These are phyloP conservation scores for Neomorphus geoffroyi DNA, from an alignment of 2,797 vertebrate genomes.

Conservation along the genomic window DNA sequence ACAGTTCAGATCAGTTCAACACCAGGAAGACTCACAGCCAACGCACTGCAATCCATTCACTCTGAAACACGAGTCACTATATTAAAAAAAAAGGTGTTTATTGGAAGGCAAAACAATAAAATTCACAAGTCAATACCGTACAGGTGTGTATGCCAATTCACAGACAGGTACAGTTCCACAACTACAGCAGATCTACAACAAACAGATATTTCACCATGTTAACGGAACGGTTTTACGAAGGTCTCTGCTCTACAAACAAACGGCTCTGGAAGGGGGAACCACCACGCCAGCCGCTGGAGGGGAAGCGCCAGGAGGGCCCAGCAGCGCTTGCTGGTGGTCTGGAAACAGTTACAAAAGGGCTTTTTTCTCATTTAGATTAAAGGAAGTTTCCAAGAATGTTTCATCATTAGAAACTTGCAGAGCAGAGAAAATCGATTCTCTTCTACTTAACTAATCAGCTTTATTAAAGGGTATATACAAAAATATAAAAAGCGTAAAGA, in stretches of 20 bases:
- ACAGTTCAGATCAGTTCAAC: background rate
- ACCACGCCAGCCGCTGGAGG: background rate
- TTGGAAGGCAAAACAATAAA: constrained; percentile 79
- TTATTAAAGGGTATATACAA: constrained; percentile 69
- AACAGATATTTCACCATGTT: constrained; percentile 38
- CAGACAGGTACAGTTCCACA: constrained; percentile 66
- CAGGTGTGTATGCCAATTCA: constrained; percentile 49
- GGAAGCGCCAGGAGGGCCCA: constrained; percentile 23
- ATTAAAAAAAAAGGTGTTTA: constrained; percentile 70
- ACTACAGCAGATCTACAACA: constrained; percentile 71
- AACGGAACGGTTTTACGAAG: background rate
- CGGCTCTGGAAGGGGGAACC: background rate
- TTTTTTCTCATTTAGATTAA: background rate
- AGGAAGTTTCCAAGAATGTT: constrained; percentile 10
- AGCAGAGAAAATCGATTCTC: constrained; percentile 33
- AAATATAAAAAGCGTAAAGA: constrained; percentile 70
- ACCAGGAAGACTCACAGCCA: background rate
- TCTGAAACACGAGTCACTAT: background rate
- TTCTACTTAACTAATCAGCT: constrained; percentile 34
- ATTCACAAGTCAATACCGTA: constrained; percentile 68
- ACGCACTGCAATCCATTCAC: background rate
- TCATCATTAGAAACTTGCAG: constrained; percentile 10
- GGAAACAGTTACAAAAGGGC: constrained; percentile 35
- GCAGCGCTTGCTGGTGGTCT: constrained; percentile 16
- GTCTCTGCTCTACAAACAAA: constrained; percentile 60